These are phyloP conservation scores for Lepidochitona cinerea DNA, from an alignment of 2,888 invertebrate genomes.

Conservation along the genomic window DNA sequence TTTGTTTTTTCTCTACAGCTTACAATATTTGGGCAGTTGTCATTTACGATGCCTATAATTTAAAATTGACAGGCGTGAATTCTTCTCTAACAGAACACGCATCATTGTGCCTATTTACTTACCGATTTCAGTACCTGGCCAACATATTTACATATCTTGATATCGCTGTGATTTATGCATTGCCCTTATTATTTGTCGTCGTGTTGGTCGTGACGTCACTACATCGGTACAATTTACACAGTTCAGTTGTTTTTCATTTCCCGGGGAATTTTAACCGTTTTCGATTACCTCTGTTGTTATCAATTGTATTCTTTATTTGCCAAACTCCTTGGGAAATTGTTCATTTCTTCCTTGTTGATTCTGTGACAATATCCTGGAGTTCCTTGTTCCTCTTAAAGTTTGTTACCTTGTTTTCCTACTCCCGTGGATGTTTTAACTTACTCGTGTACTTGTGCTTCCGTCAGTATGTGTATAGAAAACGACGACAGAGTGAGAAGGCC, in stretches of 20 bases:
- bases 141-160: conserved; percentile 45
- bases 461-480: conserved; percentile 51
- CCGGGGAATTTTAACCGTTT: conserved; percentile 29
- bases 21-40: conserved; percentile 65
- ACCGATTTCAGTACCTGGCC: conserved; percentile 44
- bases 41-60: conserved; percentile 39
- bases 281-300: conserved; percentile 39
- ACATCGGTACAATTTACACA: not conserved
- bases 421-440: conserved; percentile 51
- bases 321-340: conserved; percentile 50
- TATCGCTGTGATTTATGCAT: conserved; percentile 44
- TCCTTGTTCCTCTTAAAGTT: not conserved
- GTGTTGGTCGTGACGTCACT: conserved; percentile 19
- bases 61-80: conserved; percentile 8
- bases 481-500: not conserved
- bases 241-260: not conserved
- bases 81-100: conserved; percentile 3
- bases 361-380: not conserved
- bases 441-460: conserved; percentile 56
- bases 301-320: conserved; percentile 35
- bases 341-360: conserved; percentile 37
- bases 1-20: conserved; percentile 65
- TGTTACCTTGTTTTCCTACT: conserved; percentile 26
- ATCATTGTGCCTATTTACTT: conserved; percentile 41
- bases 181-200: conserved; percentile 35